Percentiles rank a stretch among this genome's conserved stretches.
Evolutionary conservation across 2,113 vertebrate genomes (phyloP).

Genomic region (Phainopepla nitens): DNA sequence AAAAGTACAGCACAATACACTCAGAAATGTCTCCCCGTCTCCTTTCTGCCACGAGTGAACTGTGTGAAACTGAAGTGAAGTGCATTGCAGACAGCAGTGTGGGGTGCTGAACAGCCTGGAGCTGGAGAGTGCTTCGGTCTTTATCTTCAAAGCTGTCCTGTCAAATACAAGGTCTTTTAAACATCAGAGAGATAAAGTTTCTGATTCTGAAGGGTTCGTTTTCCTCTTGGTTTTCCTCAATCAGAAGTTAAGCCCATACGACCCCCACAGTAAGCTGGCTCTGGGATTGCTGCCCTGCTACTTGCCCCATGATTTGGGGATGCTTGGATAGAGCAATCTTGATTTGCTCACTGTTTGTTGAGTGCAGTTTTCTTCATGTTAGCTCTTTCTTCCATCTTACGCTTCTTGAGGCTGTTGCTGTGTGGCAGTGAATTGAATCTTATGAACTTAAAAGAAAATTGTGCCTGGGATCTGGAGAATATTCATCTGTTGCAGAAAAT

Average conservation of each 20-base stretch:
- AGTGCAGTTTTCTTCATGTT: slow-evolving; percentile 47
- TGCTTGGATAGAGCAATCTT: slow-evolving; percentile 20
- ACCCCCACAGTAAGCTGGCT: slow-evolving; percentile 60
- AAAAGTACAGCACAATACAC: slow-evolving; percentile 37
- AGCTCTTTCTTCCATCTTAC: background rate
- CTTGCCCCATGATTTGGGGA: slow-evolving; percentile 57
- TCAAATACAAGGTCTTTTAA: slow-evolving; percentile 72
- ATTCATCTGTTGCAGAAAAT: slow-evolving; percentile 49
- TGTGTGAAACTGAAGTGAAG: slow-evolving; percentile 43
- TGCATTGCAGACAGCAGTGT: slow-evolving; percentile 35
- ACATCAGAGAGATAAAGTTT: slow-evolving; percentile 78
- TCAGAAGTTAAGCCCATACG: slow-evolving; percentile 70
- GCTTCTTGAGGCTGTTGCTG: slow-evolving; percentile 30
- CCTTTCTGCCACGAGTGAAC: background rate
- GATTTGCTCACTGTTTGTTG: slow-evolving; percentile 55
- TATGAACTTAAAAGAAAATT: slow-evolving; percentile 40
- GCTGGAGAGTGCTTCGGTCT: slow-evolving; percentile 62
- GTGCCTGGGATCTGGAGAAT: slow-evolving; percentile 22
- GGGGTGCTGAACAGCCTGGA: slow-evolving; percentile 71
- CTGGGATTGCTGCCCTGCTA: slow-evolving; percentile 47
- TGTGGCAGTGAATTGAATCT: slow-evolving; percentile 1
- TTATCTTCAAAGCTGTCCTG: slow-evolving; percentile 77
- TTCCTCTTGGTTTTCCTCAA: slow-evolving; percentile 73
- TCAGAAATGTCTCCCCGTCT: slow-evolving; percentile 21
- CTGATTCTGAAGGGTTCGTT: slow-evolving; percentile 69